Conservation (phyloP, 2,888 invertebrate genomes). For the Meghimatium bilineatum region DNA sequence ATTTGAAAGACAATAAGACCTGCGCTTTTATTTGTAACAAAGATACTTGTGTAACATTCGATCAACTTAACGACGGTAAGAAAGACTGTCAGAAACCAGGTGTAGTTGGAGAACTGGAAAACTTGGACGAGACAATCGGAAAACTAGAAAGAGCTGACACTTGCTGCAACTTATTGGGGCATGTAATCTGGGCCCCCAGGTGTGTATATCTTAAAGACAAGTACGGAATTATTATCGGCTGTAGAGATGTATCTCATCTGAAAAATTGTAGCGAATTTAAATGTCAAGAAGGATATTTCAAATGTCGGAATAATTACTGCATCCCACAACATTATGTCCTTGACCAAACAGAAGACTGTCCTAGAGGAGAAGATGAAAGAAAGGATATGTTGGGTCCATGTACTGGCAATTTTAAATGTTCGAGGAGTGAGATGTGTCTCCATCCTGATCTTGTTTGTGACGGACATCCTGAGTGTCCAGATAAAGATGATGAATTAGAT, state of each 20-base stretch:
- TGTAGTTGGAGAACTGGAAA: neutral
- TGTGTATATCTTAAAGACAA: constrained; percentile 30
- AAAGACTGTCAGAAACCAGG: no score
- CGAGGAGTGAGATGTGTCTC: neutral
- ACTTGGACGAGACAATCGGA: constrained; percentile 2
- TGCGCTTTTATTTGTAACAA: neutral
- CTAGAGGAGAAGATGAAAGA: neutral
- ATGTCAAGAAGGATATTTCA: constrained; percentile 19
- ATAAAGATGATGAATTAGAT: neutral
- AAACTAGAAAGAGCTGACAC: neutral
- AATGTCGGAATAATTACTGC: neutral
- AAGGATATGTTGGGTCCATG: neutral
- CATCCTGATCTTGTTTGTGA: constrained; percentile 20
- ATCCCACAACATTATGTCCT: constrained; percentile 10
- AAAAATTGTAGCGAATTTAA: constrained; percentile 4
- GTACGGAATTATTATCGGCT: neutral
- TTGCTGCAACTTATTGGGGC: neutral
- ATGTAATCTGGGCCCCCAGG: constrained; percentile 15
- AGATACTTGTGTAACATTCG: neutral
- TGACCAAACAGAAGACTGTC: neutral
- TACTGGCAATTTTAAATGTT: neutral
- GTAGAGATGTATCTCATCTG: constrained; percentile 21
- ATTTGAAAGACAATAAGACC: neutral
- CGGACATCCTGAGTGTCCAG: constrained; percentile 2
- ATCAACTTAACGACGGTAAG: neutral